These are phyloP conservation scores for Anoplolepis gracilipes DNA, from an alignment of 1,140 invertebrate genomes.

Conservation along the genomic window DNA sequence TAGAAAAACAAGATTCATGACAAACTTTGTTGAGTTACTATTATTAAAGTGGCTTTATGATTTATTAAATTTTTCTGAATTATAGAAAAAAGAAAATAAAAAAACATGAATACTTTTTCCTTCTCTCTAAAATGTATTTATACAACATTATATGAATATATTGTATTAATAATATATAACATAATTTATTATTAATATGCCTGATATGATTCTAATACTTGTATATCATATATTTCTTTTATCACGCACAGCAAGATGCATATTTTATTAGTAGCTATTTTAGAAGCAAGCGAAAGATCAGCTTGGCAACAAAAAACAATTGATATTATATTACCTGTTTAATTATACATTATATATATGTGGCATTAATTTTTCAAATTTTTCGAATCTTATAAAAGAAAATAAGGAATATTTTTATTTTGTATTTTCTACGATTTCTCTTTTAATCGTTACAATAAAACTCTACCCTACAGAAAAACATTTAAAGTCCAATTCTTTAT, in stretches of 20 bases:
- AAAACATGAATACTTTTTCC: not conserved
- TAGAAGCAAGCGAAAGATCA: not conserved
- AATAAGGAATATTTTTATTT: conserved; percentile 9
- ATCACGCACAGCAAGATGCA: not conserved
- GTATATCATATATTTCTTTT: not conserved
- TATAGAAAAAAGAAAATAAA: conserved; percentile 1
- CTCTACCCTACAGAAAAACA: not conserved
- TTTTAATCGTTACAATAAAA: not conserved
- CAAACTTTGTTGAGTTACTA: conserved; percentile 10
- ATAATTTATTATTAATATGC: conserved; percentile 3
- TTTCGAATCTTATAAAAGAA: conserved; percentile 8
- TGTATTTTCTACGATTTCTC: conserved; percentile 5
- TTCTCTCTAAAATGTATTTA: not conserved
- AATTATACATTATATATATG: conserved; percentile 9
- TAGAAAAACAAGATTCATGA: not conserved
- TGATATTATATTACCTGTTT: not conserved
- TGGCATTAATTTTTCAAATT: not conserved
- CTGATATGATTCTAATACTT: not conserved
- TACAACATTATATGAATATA: conserved; percentile 20
- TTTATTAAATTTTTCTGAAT: conserved; percentile 21
- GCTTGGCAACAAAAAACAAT: not conserved
- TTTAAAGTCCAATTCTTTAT: not conserved
- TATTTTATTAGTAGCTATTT: not conserved
- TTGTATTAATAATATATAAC: not conserved
- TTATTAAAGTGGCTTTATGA: conserved; percentile 13